Percentiles rank a stretch among this genome's conserved stretches.
Evolutionary conservation across 1,140 invertebrate species (phyloP).

Genomic region (Hirudo medicinalis): DNA sequence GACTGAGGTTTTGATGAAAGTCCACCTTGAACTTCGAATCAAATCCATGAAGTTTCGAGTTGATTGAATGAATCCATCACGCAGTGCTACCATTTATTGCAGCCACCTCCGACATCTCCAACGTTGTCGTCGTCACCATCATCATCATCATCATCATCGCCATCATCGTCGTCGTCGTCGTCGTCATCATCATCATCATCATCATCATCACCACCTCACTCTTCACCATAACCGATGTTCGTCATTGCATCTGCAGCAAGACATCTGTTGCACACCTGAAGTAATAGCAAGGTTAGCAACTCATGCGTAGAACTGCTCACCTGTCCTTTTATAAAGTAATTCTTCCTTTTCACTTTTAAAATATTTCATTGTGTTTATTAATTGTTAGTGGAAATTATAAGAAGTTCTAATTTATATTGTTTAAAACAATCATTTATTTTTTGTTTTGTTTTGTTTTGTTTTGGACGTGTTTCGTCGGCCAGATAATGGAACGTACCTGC

Average conservation of each 20-base stretch:
- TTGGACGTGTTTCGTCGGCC: too few species aligned
- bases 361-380: too few species aligned
- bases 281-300: too few species aligned
- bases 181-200: slow-evolving; percentile 18
- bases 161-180: slow-evolving; percentile 17
- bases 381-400: too few species aligned
- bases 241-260: slow-evolving; percentile 14
- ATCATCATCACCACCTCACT: slow-evolving; percentile 14
- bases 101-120: slow-evolving; percentile 11
- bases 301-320: too few species aligned
- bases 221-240: background rate
- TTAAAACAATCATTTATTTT: too few species aligned
- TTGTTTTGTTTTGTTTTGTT: too few species aligned
- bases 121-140: slow-evolving; percentile 9
- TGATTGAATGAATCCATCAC: background rate
- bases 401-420: too few species aligned
- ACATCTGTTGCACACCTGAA: too few species aligned
- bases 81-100: background rate
- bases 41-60: background rate
- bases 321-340: too few species aligned
- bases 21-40: background rate
- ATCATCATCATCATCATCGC: slow-evolving; percentile 15
- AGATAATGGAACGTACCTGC: too few species aligned
- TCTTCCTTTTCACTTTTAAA: too few species aligned
- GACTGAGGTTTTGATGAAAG: background rate